Conservation (phyloP, 2,797 vertebrate genomes). For the Podarcis lilfordi region DNA sequence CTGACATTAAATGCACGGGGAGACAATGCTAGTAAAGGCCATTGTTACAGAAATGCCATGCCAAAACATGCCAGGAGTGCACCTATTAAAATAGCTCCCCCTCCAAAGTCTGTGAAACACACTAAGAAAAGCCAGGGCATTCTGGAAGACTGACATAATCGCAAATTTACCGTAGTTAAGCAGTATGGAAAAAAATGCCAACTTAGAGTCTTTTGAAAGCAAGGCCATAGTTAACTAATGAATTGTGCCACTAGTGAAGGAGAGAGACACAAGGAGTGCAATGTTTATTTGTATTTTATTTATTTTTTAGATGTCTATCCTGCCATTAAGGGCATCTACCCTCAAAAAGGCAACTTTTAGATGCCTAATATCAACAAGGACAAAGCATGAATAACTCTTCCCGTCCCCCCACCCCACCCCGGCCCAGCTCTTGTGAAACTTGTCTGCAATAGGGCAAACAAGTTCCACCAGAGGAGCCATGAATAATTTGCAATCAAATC, state of each 20-base stretch:
- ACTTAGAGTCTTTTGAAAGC: constrained; percentile 11
- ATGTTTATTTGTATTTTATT: background rate
- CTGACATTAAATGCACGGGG: background rate
- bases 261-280: background rate
- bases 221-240: background rate
- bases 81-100: background rate
- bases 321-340: background rate
- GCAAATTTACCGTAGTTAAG: constrained; percentile 1
- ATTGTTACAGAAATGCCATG: background rate
- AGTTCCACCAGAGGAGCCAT: background rate
- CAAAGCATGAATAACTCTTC: background rate
- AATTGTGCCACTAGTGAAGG: background rate
- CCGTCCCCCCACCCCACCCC: too few species aligned
- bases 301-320: background rate
- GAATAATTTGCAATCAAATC: constrained; percentile 1
- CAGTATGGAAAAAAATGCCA: background rate
- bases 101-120: background rate
- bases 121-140: constrained; percentile 1
- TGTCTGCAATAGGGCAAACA: background rate
- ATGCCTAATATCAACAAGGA: background rate
- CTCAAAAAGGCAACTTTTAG: background rate
- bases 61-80: background rate
- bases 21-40: constrained; percentile 9
- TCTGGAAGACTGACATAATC: constrained; percentile 10
- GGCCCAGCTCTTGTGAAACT: background rate